Evolutionary conservation across 2,888 invertebrate species (phyloP), one percentile per base, ranked within the genome.

Genomic region (Myopa testacea): DNA sequence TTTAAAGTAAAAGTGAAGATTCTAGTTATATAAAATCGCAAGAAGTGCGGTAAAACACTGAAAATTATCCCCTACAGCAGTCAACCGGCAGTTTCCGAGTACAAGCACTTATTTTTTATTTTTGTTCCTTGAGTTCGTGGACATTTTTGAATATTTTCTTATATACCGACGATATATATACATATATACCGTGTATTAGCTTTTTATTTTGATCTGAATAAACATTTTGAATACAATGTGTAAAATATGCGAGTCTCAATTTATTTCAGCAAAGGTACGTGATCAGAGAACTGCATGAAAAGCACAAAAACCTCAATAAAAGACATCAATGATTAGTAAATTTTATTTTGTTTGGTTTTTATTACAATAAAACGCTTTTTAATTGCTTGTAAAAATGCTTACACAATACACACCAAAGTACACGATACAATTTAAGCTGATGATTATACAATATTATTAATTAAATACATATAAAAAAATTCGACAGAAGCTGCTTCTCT

Each of bases 1-100:
- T 26, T 26, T 26, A 26, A 26, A 1, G 26, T 26, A 26, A 26
- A 26, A 26, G 26, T 26, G 26, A 26, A 26, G 2, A 26, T 50
- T 70, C 19, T 70, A 70, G 50, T 40, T 63, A 63, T 45, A 40
- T 45, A 34, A 12, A 65, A 65, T 38, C 38, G 34, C 26, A 65
- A 62, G 62, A n/a, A 62, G 26, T 62, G 1, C 19, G 19, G 12
- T 62, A 19, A 19, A 62, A 62, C n/a, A 14, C 62, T 26, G 6
- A 26, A 26, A 38, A 65, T 14, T 38, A 26, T 1, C 37, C 12
- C 38, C 38, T 37, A 34, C 65, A 37, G 65, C 65, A 65, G 10
- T 14, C 65, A 38, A 65, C 7, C 38, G 55, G 55, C 16, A n/a
- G 14, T 55, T 10, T 16, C 55, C 55, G n/a, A n/a, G 16, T 5